Percentiles rank a stretch among this genome's conserved stretches.
Conservation (phyloP, 2,113 vertebrate genomes). For the Cavia porcellus region DNA sequence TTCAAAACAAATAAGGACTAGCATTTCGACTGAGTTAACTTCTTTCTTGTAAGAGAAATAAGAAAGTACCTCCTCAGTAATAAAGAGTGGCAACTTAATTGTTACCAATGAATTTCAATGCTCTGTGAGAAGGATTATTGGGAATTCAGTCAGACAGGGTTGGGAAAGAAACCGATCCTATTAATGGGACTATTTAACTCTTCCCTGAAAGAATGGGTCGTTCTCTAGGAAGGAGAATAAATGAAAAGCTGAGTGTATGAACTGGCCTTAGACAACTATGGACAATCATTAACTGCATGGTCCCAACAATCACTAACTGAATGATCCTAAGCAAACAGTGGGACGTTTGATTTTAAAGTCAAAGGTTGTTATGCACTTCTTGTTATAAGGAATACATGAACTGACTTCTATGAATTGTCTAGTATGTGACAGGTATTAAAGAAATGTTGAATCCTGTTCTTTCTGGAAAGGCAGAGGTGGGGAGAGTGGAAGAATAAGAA, state of each 20-base stretch:
- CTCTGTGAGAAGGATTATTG: background rate
- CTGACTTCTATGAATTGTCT: background rate
- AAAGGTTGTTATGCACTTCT: accelerated
- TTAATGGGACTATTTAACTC: slow-evolving; percentile 36
- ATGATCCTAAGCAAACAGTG: background rate
- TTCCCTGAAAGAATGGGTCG: background rate
- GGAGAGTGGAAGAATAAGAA: background rate
- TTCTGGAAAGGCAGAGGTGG: background rate
- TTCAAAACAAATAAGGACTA: slow-evolving; percentile 63
- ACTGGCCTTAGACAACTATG: background rate
- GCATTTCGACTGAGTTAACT: slow-evolving; percentile 40
- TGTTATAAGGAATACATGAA: background rate
- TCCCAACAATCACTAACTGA: background rate
- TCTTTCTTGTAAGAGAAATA: slow-evolving; percentile 52
- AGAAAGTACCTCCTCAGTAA: slow-evolving; percentile 38
- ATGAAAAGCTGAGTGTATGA: background rate
- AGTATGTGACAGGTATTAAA: background rate
- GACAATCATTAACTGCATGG: background rate
- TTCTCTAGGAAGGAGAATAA: background rate
- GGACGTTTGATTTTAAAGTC: background rate
- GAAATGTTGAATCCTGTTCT: background rate
- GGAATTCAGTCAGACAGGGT: slow-evolving; percentile 21
- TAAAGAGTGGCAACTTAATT: slow-evolving; percentile 69
- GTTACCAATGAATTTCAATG: slow-evolving; percentile 61
- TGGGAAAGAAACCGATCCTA: slow-evolving; percentile 10